phyloP scores from a whole-genome alignment of 2,113 vertebrate species.

The Synchiropus splendidus region DNA sequence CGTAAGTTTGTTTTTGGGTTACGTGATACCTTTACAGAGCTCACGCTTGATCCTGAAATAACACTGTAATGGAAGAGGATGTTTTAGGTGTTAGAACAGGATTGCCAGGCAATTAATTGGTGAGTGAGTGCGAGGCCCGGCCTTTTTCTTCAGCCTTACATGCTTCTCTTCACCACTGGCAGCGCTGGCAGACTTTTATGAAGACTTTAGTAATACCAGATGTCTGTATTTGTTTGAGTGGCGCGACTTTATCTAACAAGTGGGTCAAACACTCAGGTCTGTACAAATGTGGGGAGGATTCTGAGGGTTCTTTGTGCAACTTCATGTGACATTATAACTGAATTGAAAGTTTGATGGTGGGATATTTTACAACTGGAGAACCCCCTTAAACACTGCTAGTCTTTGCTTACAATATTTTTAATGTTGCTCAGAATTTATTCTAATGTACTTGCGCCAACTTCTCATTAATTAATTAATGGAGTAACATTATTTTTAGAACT shows the following conservation, averaged over 20 bases:
- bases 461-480: no score
- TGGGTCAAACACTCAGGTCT: conserved; percentile 3
- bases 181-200: conserved; percentile 37
- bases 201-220: conserved; percentile 57
- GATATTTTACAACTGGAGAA: no score
- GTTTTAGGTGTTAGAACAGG: conserved; percentile 51
- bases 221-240: conserved; percentile 48
- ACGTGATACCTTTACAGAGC: conserved; percentile 24
- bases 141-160: conserved; percentile 36
- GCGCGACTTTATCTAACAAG: conserved; percentile 11
- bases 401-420: no score
- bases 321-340: no score
- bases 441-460: no score
- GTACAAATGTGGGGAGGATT: background rate
- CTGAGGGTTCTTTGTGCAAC: no score
- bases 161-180: conserved; percentile 41
- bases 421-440: no score
- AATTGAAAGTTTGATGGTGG: no score
- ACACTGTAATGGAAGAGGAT: conserved; percentile 47
- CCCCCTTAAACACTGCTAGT: no score
- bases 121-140: conserved; percentile 29
- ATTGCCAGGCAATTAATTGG: conserved; percentile 39
- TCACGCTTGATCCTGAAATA: conserved; percentile 46
- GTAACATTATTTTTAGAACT: no score
- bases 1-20: conserved; percentile 25